A percentile compares a stretch with the other conserved stretches of the same genome.
phyloP scores from a whole-genome alignment of 2,797 vertebrate species.

The Rhinogobio ventralis region DNA sequence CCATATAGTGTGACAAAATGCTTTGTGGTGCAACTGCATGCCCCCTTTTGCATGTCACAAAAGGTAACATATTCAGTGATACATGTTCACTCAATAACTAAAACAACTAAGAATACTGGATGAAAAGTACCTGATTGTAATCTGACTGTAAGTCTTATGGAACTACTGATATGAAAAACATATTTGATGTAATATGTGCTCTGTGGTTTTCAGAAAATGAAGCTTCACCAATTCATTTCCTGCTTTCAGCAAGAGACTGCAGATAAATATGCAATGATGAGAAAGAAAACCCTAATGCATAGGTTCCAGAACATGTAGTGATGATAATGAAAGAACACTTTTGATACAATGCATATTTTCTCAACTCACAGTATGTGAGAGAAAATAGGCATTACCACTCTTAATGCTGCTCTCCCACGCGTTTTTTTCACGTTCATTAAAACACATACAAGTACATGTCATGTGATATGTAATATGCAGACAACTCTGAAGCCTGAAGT shows the following conservation, averaged over 20 bases:
- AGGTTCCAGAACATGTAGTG: background rate
- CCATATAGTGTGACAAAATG: background rate
- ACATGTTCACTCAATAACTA: background rate
- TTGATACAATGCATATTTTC: background rate
- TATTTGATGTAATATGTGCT: background rate
- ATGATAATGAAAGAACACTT: background rate
- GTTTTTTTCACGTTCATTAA: background rate
- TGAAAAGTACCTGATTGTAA: background rate
- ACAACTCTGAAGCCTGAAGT: background rate
- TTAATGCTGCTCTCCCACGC: background rate
- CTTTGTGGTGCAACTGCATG: background rate
- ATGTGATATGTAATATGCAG: background rate
- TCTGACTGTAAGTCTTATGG: background rate
- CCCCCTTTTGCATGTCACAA: background rate
- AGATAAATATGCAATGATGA: conserved; percentile 17
- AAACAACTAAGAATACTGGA: background rate
- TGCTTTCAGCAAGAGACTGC: conserved; percentile 7
- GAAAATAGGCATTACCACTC: background rate
- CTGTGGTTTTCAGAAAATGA: conserved; percentile 1
- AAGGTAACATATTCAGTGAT: background rate
- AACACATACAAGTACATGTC: background rate
- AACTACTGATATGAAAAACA: background rate
- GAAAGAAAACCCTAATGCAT: background rate
- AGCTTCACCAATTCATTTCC: conserved; percentile 6
- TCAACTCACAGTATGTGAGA: background rate